Evolutionary conservation across 2,888 invertebrate genomes (phyloP).

Genomic region (Tachina lurida): DNA sequence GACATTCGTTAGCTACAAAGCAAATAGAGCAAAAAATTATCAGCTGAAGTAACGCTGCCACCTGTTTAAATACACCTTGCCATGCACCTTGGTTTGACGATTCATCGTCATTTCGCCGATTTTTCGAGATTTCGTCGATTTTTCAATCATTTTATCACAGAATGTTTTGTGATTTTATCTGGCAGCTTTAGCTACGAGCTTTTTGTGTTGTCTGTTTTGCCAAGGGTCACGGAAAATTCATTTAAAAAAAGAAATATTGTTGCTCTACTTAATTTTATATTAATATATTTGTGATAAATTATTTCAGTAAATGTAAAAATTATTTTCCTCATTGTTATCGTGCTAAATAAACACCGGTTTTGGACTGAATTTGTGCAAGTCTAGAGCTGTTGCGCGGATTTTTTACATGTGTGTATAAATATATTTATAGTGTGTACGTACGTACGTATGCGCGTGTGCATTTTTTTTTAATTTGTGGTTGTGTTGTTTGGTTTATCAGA

Average conservation of each 20-base stretch:
- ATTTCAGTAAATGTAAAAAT: neutral
- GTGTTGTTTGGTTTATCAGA: neutral
- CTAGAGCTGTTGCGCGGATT: neutral
- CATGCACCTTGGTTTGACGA: too few relatives aligned
- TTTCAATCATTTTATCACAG: too few relatives aligned
- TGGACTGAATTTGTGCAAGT: neutral
- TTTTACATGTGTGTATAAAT: neutral
- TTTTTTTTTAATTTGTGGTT: neutral
- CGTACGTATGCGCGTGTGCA: neutral
- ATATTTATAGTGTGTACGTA: neutral
- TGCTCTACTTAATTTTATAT: neutral
- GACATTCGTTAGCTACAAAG: too few relatives aligned
- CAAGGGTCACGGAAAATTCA: neutral
- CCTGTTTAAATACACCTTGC: too few relatives aligned
- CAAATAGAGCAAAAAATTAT: too few relatives aligned
- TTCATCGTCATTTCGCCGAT: too few relatives aligned
- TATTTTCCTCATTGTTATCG: neutral
- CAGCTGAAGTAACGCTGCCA: too few relatives aligned
- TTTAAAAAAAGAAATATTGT: neutral
- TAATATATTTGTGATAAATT: conserved; percentile 9
- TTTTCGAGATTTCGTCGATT: too few relatives aligned
- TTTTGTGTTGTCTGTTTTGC: neutral
- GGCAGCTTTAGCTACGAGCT: too few relatives aligned
- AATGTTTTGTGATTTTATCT: too few relatives aligned
- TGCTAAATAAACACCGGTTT: conserved; percentile 1